Evolutionary conservation across 2,888 invertebrate species (phyloP).

Genomic region (Lydus trimaculatus): DNA sequence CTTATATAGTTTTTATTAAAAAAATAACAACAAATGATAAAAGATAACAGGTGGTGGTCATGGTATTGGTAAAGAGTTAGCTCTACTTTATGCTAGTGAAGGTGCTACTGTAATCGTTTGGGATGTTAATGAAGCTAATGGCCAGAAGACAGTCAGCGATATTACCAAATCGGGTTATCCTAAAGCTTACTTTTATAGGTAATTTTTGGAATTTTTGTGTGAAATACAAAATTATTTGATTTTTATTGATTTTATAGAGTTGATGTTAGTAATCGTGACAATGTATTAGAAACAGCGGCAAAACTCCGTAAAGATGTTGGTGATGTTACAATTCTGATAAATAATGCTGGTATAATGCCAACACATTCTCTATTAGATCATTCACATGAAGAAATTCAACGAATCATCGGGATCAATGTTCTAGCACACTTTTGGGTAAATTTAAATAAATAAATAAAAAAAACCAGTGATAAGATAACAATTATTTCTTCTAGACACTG

Average conservation of each 20-base stretch:
- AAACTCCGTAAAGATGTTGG: conserved; percentile 75
- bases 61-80: conserved; percentile 83
- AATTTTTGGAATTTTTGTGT: conserved; percentile 11
- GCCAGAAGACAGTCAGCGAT: conserved; percentile 70
- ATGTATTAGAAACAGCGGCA: conserved; percentile 70
- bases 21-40: conserved; percentile 13
- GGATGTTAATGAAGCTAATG: conserved; percentile 76
- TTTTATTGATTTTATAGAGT: conserved; percentile 63
- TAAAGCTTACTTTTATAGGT: conserved; percentile 53
- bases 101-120: conserved; percentile 79
- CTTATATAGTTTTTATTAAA: not conserved
- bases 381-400: conserved; percentile 71
- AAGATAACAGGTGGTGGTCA: conserved; percentile 88
- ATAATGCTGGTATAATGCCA: conserved; percentile 90
- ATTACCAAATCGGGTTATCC: conserved; percentile 61
- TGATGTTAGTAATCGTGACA: conserved; percentile 76
- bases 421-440: conserved; percentile 82
- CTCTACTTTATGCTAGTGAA: conserved; percentile 73
- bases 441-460: not conserved
- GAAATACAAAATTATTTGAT: not conserved
- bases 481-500: conserved; percentile 69
- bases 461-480: too few species aligned
- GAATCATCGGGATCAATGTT: conserved; percentile 78
- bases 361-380: conserved; percentile 74
- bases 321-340: conserved; percentile 78